Base-by-base conservation (phyloP, 2,113 vertebrate species). In the Elgaria multicarinata region DNA sequence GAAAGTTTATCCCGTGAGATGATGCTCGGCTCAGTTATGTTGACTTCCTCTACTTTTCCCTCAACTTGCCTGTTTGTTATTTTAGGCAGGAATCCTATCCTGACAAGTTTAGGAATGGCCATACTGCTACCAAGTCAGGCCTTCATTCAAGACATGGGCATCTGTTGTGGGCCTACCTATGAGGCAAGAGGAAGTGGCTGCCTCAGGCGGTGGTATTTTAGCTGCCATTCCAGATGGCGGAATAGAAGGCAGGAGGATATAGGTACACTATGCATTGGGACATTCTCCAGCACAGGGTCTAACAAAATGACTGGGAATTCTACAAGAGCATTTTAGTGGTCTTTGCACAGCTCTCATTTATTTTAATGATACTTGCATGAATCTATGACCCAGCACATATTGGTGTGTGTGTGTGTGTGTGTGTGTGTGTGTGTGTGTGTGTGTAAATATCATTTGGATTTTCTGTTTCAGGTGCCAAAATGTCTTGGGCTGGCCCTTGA, bases 1-100 rank as follows among this genome's bases (percentile, higher is more conserved):
- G 86, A 93, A 92, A 87, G 90, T 94, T 95, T 90, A 88, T 85
- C 94, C 92, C 89, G 26, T 0, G 53, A 80, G 94, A 91, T 87
- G 93, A 91, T 87, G 79, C 31, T 87, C 84, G 75, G 83, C 55
- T 94, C 74, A 83, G 53, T 76, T 95, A 4, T 84, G 69, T 93
- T 89, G 92, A 90, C 71, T 93, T 75, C 69, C 64, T 31, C n/a
- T 31, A 39, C 46, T 81, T 87, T 84, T 88, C 26, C 3, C 13
- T 46, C 16, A 44, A 26, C 22, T 77, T 88, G 44, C 22, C 39
- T 22, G 13, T 88, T 1, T 0, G 2, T 86, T 46, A 36, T 85
- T 24, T 53, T 20, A 53, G 39, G 16, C 64, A 33, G 31, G 46
- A 64, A 85, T 58, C 4, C 72, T 62, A 75, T 62, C 62, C 39